A percentile compares a stretch with the other conserved stretches of the same genome.
Evolutionary conservation across 1,140 invertebrate genomes (phyloP).

Genomic region (Manduca sexta): DNA sequence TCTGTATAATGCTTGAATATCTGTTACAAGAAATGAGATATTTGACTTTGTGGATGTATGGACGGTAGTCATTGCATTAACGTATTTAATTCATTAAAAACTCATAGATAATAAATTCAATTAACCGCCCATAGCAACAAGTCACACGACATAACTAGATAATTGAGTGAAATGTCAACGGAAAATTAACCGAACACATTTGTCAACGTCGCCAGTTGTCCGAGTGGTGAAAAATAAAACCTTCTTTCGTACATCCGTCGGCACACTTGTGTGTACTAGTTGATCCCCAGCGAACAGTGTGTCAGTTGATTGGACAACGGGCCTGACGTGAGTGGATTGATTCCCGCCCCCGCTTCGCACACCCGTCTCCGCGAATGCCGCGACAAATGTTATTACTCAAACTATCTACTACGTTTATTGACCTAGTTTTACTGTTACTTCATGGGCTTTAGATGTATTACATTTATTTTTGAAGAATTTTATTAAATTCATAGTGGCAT

Average conservation of each 20-base stretch:
- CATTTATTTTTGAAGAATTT: no score
- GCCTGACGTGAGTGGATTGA: slow-evolving; percentile 62
- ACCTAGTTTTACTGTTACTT: slow-evolving; percentile 29
- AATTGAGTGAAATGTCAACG: no score
- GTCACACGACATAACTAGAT: no score
- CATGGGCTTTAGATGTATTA: slow-evolving; percentile 2
- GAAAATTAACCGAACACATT: slow-evolving; percentile 13
- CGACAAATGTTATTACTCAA: slow-evolving; percentile 60
- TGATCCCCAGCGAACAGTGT: slow-evolving; percentile 59
- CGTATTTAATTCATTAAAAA: no score
- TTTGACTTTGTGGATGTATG: no score
- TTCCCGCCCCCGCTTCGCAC: slow-evolving; percentile 26
- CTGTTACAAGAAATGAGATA: no score
- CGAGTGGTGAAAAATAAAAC: slow-evolving; percentile 15
- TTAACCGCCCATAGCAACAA: no score
- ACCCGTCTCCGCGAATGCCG: slow-evolving; percentile 24
- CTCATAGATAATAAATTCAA: no score
- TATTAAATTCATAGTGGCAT: no score
- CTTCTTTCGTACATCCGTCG: slow-evolving; percentile 28
- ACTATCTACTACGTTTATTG: slow-evolving; percentile 49
- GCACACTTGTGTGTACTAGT: slow-evolving; percentile 17
- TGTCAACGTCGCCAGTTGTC: slow-evolving; percentile 12
- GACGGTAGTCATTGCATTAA: no score
- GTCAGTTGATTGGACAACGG: slow-evolving; percentile 67
- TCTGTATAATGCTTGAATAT: background rate